These are phyloP conservation scores for Sula dactylatra DNA, from an alignment of 2,113 vertebrate genomes.

Conservation along the genomic window DNA sequence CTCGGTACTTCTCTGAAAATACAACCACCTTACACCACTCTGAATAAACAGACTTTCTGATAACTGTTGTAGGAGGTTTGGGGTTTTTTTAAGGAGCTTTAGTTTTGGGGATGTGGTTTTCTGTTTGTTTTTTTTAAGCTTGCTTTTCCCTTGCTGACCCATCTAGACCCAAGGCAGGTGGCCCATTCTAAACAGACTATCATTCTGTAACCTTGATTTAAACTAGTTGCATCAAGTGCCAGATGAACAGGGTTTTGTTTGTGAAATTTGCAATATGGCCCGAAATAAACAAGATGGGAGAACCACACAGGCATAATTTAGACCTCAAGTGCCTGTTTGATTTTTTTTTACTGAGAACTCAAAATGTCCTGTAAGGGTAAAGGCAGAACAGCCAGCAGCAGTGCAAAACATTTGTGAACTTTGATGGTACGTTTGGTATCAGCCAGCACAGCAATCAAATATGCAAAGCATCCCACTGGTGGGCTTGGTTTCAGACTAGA, in stretches of 20 bases:
- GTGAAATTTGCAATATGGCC: background rate
- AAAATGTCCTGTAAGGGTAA: background rate
- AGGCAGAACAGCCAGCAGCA: background rate
- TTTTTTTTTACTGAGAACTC: background rate
- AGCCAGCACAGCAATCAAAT: conserved; percentile 34
- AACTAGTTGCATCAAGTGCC: background rate
- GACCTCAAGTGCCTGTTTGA: background rate
- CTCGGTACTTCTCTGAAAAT: background rate
- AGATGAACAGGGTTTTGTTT: background rate
- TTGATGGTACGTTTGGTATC: conserved; percentile 1
- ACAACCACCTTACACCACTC: background rate
- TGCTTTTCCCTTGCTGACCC: background rate
- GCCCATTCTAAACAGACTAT: background rate
- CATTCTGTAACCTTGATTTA: background rate
- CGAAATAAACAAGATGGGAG: background rate
- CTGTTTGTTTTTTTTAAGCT: background rate
- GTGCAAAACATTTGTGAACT: background rate
- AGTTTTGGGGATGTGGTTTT: background rate
- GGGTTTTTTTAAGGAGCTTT: background rate
- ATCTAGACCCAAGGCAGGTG: background rate
- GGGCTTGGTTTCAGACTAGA: background rate
- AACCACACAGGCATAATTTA: background rate
- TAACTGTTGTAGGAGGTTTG: background rate
- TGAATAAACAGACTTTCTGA: background rate
- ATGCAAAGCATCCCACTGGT: conserved; percentile 22